Base-by-base conservation (phyloP, 2,888 invertebrate species). In the Aricia artaxerxes region DNA sequence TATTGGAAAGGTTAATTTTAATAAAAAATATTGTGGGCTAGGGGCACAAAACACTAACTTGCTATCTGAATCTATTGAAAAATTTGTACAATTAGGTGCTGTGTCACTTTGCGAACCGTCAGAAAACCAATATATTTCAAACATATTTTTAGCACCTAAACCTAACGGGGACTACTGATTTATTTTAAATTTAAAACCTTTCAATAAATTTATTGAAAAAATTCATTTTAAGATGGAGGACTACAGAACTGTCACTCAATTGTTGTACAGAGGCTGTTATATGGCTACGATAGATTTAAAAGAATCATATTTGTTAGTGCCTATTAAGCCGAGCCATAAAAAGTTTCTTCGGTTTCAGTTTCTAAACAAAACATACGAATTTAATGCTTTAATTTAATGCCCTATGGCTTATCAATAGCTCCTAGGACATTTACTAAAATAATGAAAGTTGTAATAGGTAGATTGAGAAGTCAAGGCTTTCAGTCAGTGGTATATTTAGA, bases 161-260 rank as follows among this genome's bases (percentile, higher is more conserved):
- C 38, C 38, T 38, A 38, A 38, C 38, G 78, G 76, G 9, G 53
- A 38, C 2, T 73, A 72, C 11, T 11, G 79, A 35, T 79, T 81
- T 57, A 80, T 81, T 57, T 72, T 81, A 16, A 81, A 81, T 44
- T 57, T 81, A 49, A 81, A 81, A 73, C 49, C 72, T 24, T 31
- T 79, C 31, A 81, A 79, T 78, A 80, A 79, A 77, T 81, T 80
- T 72, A 72, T 81, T 31, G 0, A 35, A 38, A n/a, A 75, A 64
- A 24, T 31, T 3, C 79, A 80, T 78, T 81, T 81, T 73, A 80
- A 81, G 60, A 78, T 80, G 78, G 79, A 81, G 44, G 79, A 81
- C 40, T 57, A 73, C 7, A 78, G 81, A 73, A 80, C 79, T 35
- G 80, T 76, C 13, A 13, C 16, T 38, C 69, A 57, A 78, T 61